Evolutionary conservation across 2,113 vertebrate genomes (phyloP), one percentile per base, ranked within the genome.

Genomic region (Esox niger): DNA sequence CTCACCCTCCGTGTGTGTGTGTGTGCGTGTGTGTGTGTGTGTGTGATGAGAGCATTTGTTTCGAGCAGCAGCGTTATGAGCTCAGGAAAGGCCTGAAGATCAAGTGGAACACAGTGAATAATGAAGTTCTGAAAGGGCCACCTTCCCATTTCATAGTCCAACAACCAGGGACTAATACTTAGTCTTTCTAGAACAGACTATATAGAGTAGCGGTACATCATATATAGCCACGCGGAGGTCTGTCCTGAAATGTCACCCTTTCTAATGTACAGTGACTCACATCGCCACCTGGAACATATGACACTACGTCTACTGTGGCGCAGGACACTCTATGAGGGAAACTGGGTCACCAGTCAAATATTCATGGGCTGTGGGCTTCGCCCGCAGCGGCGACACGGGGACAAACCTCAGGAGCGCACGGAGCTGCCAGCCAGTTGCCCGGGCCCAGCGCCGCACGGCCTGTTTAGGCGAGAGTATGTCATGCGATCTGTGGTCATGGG

Each of bases 311-410:
- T 87, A 78, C 68, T 74, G 64, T 73, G 69, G 80, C 80, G 77
- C 79, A 81, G 86, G 86, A 84, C 87, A 85, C 81, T 77, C 79
- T 64, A 27, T 71, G 69, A 82, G 66, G 59, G 64, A 83, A 91
- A 88, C 68, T 88, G 79, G 87, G 82, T 89, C 83, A 88, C 73
- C 74, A 77, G 83, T 86, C 62, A 88, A 90, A 86, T 88, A 88
- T 85, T 88, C 79, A 89, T 86, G 69, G 63, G 1, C 38, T 71
- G 69, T 60, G 64, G 75, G 61, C 65, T 69, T 52, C 7, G n/a
- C 47, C 5, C 23, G n/a, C 59, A n/a, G 71, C 64, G 65, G 56
- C 69, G 74, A 63, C 58, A 73, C 21, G 57, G 73, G 73, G 66
- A 65, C 62, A 67, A 73, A 76, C 69, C 63, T 71, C 69, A 52